phyloP scores from a whole-genome alignment of 1,140 invertebrate genomes.

The Drosophila parvula region DNA sequence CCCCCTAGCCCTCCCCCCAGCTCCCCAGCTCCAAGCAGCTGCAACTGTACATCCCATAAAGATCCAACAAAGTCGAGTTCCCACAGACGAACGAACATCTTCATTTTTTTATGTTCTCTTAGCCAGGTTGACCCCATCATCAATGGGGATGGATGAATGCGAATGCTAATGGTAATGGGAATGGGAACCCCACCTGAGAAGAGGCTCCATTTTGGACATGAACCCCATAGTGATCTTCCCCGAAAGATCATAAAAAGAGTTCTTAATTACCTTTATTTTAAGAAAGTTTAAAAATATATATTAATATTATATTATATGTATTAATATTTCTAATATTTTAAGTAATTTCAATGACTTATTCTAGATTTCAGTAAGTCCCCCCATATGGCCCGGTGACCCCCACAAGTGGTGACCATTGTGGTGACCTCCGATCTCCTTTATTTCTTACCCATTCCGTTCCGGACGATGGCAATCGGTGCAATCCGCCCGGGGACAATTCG shows the following conservation, averaged over 20 bases:
- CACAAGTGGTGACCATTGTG: slow-evolving; percentile 3
- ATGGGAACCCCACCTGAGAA: background rate
- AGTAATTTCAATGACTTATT: background rate
- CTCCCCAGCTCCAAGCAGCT: background rate
- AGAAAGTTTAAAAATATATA: too few species aligned
- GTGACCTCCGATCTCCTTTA: slow-evolving; percentile 10
- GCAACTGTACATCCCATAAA: slow-evolving; percentile 25
- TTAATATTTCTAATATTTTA: too few species aligned
- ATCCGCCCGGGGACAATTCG: slow-evolving; percentile 34
- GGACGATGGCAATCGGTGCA: slow-evolving; percentile 12
- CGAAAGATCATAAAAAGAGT: background rate
- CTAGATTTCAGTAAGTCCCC: background rate
- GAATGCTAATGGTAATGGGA: background rate
- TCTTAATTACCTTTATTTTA: too few species aligned
- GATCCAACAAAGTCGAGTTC: slow-evolving; percentile 15
- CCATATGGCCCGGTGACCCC: slow-evolving; percentile 5
- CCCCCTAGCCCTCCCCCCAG: too few species aligned
- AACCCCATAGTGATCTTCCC: background rate
- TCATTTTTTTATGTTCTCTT: background rate
- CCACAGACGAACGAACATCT: slow-evolving; percentile 21
- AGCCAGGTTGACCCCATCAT: too few species aligned
- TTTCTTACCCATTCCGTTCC: too few species aligned
- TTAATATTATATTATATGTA: too few species aligned
- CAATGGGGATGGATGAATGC: background rate
- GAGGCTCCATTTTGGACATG: slow-evolving; percentile 5